A percentile compares a stretch with the other conserved stretches of the same genome.
phyloP scores from a whole-genome alignment of 2,797 vertebrate genomes.

The Delichon dasypus region DNA sequence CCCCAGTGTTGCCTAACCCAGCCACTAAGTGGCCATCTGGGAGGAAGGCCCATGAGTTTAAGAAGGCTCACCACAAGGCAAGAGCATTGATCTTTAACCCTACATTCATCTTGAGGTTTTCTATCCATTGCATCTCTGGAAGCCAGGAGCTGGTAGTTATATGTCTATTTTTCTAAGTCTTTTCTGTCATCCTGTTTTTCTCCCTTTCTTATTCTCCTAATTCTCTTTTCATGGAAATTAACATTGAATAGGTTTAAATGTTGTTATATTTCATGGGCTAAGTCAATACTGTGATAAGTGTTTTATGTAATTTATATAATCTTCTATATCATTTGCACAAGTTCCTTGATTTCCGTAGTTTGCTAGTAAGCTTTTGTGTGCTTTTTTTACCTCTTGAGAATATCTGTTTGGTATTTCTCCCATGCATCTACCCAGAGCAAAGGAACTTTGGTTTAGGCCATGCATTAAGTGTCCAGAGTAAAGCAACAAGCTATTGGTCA shows the following conservation, averaged over 20 bases:
- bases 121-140: neutral
- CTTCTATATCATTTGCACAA: neutral
- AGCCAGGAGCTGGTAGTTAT: neutral
- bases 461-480: neutral
- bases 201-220: neutral
- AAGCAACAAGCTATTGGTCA: neutral
- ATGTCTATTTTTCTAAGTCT: neutral
- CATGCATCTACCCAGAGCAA: neutral
- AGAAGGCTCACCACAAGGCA: neutral
- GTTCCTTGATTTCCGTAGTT: neutral
- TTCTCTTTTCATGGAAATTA: neutral
- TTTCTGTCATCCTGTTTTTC: neutral
- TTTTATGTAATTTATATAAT: neutral
- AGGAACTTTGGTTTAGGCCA: neutral
- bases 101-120: neutral
- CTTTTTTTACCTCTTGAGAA: neutral
- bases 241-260: neutral
- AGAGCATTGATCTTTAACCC: fast-evolving
- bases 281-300: neutral
- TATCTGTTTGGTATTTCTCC: neutral
- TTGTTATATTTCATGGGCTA: neutral
- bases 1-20: neutral
- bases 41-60: neutral
- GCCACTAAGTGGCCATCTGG: too few species aligned
- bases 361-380: neutral